A percentile compares a stretch with the other conserved stretches of the same genome.
These are phyloP conservation scores for Neoitamus cyanurus DNA, from an alignment of 2,888 invertebrate species.

Conservation along the genomic window DNA sequence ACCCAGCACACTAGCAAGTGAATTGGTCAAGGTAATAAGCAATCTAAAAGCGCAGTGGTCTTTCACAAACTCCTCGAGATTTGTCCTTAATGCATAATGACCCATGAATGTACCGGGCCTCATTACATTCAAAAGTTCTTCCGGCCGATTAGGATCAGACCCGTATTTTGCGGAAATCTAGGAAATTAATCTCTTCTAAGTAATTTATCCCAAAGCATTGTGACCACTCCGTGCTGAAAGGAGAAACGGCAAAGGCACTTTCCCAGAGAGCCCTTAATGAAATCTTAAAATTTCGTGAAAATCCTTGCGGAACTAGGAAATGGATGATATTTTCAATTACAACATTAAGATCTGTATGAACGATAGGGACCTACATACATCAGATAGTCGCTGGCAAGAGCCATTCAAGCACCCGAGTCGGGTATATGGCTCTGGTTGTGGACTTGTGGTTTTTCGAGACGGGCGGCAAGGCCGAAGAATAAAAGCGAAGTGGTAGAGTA, in stretches of 20 bases:
- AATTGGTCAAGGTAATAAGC: no score
- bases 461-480: background rate
- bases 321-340: constrained; percentile 25
- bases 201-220: background rate
- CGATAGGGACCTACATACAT: constrained; percentile 3
- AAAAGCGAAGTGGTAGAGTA: background rate
- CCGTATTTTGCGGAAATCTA: background rate
- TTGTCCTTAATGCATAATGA: background rate
- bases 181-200: background rate
- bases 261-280: background rate
- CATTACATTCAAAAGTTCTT: background rate
- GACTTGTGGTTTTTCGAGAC: background rate
- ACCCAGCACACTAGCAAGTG: no score
- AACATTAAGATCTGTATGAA: background rate
- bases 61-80: background rate
- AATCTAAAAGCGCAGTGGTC: background rate
- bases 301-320: background rate
- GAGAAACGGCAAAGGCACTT: background rate
- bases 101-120: background rate
- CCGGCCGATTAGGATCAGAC: background rate
- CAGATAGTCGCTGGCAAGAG: background rate
- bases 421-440: background rate
- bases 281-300: constrained; percentile 6
- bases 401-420: background rate
- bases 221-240: background rate